These are phyloP conservation scores for Maconellicoccus hirsutus DNA, from an alignment of 1,140 invertebrate genomes.

Conservation along the genomic window DNA sequence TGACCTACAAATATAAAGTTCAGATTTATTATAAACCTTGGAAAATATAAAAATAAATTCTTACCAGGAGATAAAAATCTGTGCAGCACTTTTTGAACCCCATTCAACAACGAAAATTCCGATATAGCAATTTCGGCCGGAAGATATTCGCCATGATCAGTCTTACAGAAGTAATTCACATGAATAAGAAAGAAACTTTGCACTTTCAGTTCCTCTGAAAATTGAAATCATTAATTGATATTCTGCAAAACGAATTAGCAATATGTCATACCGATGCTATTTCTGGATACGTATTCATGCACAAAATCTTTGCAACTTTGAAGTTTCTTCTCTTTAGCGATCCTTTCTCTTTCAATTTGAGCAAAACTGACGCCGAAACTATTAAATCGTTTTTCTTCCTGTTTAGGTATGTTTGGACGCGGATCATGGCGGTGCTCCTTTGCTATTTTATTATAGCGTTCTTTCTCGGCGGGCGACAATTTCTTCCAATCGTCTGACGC, in stretches of 20 bases:
- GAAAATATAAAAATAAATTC: not conserved
- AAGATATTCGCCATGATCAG: not conserved
- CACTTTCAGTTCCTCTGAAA: not conserved
- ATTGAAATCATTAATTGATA: not conserved
- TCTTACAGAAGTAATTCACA: constrained; percentile 5
- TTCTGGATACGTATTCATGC: not conserved
- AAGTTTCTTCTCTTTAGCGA: not conserved
- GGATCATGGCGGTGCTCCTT: not conserved
- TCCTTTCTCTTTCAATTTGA: not conserved
- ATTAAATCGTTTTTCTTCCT: not conserved
- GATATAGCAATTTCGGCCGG: not conserved
- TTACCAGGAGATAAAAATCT: not conserved
- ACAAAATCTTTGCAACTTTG: not conserved
- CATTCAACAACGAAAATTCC: not conserved
- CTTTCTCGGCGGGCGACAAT: not conserved
- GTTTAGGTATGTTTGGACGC: not conserved
- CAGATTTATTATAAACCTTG: not conserved
- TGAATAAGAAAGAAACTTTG: not conserved
- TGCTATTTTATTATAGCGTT: not conserved
- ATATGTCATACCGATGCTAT: not conserved
- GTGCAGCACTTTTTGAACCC: not conserved
- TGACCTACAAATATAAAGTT: not conserved
- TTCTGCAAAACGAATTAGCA: not conserved
- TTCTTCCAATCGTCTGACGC: not conserved
- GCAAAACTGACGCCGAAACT: not conserved